Evolutionary conservation across 2,888 invertebrate genomes (phyloP), one percentile per base, ranked within the genome.

Genomic region (Argyra leucocephala): DNA sequence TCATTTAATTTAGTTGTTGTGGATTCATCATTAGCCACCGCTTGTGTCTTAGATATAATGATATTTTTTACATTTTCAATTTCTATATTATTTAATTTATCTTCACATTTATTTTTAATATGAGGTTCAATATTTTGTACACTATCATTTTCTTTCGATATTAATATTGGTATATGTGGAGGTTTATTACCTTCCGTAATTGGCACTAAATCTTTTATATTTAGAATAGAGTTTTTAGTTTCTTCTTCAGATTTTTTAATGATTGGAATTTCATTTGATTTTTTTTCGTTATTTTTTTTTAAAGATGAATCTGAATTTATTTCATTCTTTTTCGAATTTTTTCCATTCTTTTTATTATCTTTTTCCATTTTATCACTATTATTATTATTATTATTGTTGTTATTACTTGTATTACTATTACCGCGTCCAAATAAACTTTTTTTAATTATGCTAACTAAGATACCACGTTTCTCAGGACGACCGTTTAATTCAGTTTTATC

Each of bases 361-460:
- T 61, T 61, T 21, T 61, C 61, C 24, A 61, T 61, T 61, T 61
- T 61, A 26, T 61, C 18, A 24, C 15, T 15, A n/a, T n/a, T n/a
- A n/a, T n/a, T 22, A 22, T 58, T 18, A 4, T 9, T 21, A 21
- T 58, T 22, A 2, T 58, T 22, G n/a, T n/a, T n/a, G n/a, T n/a
- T n/a, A n/a, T 21, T 22, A 22, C 3, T 22, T 2, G 10, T 24
- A 24, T 24, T 24, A 60, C 60, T 23, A n/a, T n/a, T n/a, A 6
- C 61, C 24, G n/a, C 61, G 31, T 9, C 61, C 61, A 26, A 61
- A 61, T 61, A 61, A 61, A 31, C 61, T 61, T 61, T 61, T 61
- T n/a, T 61, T 61, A 61, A 61, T 61, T 21, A 61, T 61, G n/a
- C 61, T 61, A n/a, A 61, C 61, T 61, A 61, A 31, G 21, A 31